phyloP scores from a whole-genome alignment of 2,888 invertebrate genomes.

The Dryobotodes eremita region DNA sequence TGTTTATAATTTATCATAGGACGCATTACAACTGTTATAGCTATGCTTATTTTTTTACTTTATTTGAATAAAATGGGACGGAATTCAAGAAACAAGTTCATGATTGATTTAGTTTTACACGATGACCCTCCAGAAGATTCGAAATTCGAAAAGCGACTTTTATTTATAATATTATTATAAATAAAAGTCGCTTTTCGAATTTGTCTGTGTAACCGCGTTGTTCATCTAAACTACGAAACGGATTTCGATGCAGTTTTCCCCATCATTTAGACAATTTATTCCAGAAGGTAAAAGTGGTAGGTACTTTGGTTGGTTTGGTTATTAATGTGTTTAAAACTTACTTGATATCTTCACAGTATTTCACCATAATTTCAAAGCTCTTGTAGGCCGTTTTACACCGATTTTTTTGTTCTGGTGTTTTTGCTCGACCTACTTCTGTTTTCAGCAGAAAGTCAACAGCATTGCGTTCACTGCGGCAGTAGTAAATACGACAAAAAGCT shows the following conservation, averaged over 20 bases:
- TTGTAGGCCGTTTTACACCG: slow-evolving; percentile 92
- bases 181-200: background rate
- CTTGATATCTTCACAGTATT: slow-evolving; percentile 95
- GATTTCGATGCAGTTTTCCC: background rate
- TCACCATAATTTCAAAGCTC: slow-evolving; percentile 95
- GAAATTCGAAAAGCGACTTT: too few species aligned
- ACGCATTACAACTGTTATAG: too few species aligned
- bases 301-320: background rate
- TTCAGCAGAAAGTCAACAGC: slow-evolving; percentile 95
- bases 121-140: too few species aligned
- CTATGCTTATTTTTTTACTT: too few species aligned
- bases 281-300: background rate
- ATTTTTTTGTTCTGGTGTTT: slow-evolving; percentile 90
- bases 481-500: slow-evolving; percentile 98
- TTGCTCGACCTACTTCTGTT: slow-evolving; percentile 92
- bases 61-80: too few species aligned
- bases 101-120: too few species aligned
- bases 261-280: background rate
- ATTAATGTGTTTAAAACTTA: slow-evolving; percentile 78
- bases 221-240: background rate
- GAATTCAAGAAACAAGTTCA: too few species aligned
- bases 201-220: background rate
- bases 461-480: slow-evolving; percentile 95
- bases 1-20: too few species aligned
- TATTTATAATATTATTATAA: too few species aligned